Evolutionary conservation across 2,113 vertebrate genomes (phyloP), one percentile per base, ranked within the genome.

Genomic region (Pteronura brasiliensis): DNA sequence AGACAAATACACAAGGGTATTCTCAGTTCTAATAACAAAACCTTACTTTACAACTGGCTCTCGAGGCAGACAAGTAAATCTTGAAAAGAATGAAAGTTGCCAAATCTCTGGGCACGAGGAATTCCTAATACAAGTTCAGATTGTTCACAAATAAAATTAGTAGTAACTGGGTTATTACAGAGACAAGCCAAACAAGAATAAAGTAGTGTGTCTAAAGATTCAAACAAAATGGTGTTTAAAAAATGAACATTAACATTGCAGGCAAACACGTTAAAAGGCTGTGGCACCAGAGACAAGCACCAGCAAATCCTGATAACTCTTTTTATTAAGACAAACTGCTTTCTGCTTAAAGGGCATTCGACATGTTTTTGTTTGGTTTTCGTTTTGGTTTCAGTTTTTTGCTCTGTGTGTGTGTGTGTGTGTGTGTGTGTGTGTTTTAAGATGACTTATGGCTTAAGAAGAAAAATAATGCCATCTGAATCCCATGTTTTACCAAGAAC

Each of bases 401-500:
- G 79, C 39, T 95, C 1, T 52, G 49, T 15, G 49, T 52, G 52
- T 55, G 52, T 52, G 52, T 52, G 15, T 52, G 52, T 49, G 49
- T 49, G 49, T 49, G 49, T 52, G 49, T 88, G 52, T 89, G 39
- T 96, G 6, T 74, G 76, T 95, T 90, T 82, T 36, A 93, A 79
- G 25, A 7, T 4, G 21, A 96, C 47, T 95, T 92, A 93, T 0
- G 83, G 44, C 44, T 96, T 97, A 57, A 47, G 55, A 52, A 93
- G 88, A 88, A 96, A 97, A 97, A 96, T 44, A 98, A 98, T 44
- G 89, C 21, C 97, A 96, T 98, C 85, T 97, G 97, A 98, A 98
- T 98, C 96, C 97, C 98, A 47, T 98, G 96, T 98, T 98, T 98
- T 98, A 97, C 69, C 95, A 97, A 98, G 80, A 95, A 94, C 93